A percentile compares a stretch with the other conserved stretches of the same genome.
Conservation (phyloP, 2,797 vertebrate genomes). For the Acropternis orthonyx region DNA sequence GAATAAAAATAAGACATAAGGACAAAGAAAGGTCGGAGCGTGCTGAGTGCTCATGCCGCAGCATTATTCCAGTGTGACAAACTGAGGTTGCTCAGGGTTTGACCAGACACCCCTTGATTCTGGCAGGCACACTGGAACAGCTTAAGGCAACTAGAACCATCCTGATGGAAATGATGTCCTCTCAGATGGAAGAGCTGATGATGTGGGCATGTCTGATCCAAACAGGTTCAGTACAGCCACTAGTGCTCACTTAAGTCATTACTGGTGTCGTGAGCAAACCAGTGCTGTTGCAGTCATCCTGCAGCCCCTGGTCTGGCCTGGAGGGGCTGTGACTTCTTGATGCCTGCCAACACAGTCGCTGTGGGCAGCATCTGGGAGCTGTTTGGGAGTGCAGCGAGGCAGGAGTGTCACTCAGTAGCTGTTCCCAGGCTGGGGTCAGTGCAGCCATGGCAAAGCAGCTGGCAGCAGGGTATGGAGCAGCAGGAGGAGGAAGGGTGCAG, state of each 20-base stretch:
- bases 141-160: neutral
- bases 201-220: neutral
- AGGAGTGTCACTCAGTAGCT: neutral
- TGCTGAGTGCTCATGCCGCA: neutral
- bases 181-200: neutral
- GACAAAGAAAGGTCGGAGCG: neutral
- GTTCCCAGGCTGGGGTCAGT: neutral
- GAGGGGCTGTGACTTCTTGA: neutral
- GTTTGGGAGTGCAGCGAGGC: neutral
- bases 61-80: neutral
- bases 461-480: neutral
- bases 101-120: neutral
- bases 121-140: neutral
- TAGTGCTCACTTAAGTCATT: neutral
- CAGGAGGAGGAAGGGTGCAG: neutral
- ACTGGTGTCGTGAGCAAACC: neutral
- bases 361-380: neutral
- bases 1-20: neutral
- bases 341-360: neutral
- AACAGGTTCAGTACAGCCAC: neutral
- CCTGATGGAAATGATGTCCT: neutral
- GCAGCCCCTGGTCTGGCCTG: neutral
- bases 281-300: neutral
- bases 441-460: neutral
- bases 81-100: neutral